A percentile compares a stretch with the other conserved stretches of the same genome.
phyloP scores from a whole-genome alignment of 35 echinoderm and acorn worm genomes.

The Heliocidaris tuberculata region DNA sequence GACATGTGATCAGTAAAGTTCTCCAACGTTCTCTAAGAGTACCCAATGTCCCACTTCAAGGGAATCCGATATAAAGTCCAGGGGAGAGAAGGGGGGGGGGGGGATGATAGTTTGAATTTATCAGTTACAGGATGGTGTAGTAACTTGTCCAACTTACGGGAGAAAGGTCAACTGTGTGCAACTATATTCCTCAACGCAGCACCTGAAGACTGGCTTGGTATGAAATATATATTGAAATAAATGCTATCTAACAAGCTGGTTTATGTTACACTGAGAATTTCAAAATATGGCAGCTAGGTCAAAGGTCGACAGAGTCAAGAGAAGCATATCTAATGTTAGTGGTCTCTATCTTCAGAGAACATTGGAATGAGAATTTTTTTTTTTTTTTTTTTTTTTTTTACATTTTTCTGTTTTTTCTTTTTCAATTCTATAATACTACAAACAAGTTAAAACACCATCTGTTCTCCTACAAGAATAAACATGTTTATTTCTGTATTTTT shows the following conservation, averaged over 20 bases:
- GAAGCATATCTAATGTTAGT: background rate
- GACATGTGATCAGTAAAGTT: background rate
- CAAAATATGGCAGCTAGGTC: background rate
- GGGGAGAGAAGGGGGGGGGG: background rate
- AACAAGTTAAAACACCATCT: constrained; percentile 33
- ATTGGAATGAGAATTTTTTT: constrained; percentile 37
- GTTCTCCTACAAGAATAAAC: constrained; percentile 36
- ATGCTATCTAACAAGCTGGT: background rate
- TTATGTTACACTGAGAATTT: background rate
- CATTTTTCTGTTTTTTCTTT: constrained; percentile 24
- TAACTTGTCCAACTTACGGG: background rate
- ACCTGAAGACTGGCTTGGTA: background rate
- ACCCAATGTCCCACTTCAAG: background rate
- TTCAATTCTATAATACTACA: constrained; percentile 44
- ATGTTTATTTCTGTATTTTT: constrained; percentile 1
- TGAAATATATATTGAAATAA: background rate
- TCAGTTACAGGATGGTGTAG: background rate
- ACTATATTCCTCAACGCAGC: background rate
- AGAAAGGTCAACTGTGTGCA: background rate
- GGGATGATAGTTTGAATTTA: background rate
- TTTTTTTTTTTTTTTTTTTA: constrained; percentile 15
- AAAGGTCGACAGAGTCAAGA: background rate
- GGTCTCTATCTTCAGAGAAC: background rate
- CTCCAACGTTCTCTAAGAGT: background rate
- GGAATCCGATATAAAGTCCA: background rate